Conservation (phyloP, 2,113 vertebrate species). For the Ptychochromis oligacanthus region DNA sequence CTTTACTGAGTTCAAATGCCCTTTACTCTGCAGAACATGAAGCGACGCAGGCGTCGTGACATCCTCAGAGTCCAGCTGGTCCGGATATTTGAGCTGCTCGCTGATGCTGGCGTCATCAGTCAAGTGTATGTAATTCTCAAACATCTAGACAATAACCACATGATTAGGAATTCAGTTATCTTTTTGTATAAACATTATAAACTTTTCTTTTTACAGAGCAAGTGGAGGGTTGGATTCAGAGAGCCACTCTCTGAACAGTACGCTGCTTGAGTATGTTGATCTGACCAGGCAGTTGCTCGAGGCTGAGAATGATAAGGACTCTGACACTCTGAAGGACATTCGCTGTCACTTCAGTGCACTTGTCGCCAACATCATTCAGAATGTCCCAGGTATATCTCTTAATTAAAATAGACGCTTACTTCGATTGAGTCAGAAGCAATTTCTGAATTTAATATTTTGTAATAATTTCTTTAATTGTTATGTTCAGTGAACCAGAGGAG, state of each 20-base stretch:
- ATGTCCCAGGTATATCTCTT: conserved; percentile 90
- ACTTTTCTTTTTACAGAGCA: conserved; percentile 76
- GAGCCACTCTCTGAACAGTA: conserved; percentile 96
- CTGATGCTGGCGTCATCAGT: conserved; percentile 97
- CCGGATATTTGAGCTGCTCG: conserved; percentile 98
- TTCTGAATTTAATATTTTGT: neutral
- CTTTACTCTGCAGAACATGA: conserved; percentile 89
- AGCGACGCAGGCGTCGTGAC: conserved; percentile 97
- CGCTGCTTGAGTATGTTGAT: conserved; percentile 96
- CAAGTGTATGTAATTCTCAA: conserved; percentile 84
- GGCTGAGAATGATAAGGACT: conserved; percentile 99
- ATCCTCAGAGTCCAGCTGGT: conserved; percentile 98
- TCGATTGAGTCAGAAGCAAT: neutral
- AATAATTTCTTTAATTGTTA: neutral
- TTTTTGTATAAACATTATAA: neutral
- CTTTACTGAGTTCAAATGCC: neutral
- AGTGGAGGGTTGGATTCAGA: conserved; percentile 97
- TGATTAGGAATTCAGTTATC: neutral
- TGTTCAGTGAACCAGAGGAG: conserved; percentile 95
- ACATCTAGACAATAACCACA: neutral
- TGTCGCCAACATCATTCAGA: conserved; percentile 99
- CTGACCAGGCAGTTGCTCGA: conserved; percentile 96
- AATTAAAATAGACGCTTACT: neutral
- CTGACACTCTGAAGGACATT: conserved; percentile 95
- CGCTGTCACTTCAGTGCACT: conserved; percentile 99